Evolutionary conservation across 2,888 invertebrate species (phyloP).

Genomic region (Phyto melanocephala): DNA sequence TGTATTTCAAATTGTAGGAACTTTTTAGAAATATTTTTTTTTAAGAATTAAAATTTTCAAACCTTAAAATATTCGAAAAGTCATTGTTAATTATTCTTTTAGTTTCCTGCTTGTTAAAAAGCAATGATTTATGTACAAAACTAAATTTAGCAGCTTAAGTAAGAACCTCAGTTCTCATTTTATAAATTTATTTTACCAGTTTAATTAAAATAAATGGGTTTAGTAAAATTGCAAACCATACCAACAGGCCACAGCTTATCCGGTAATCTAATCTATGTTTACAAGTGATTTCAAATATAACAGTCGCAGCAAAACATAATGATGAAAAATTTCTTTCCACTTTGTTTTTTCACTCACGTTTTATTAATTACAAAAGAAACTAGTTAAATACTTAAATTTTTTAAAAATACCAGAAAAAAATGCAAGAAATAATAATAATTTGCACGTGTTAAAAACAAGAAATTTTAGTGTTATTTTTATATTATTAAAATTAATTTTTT

Average conservation of each 20-base stretch:
- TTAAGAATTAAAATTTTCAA: too few species aligned
- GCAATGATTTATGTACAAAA: slow-evolving; percentile 10
- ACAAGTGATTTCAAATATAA: slow-evolving; percentile 7
- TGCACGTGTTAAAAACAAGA: slow-evolving; percentile 6
- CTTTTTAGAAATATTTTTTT: too few species aligned
- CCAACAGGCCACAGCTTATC: slow-evolving; percentile 23
- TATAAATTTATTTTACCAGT: slow-evolving; percentile 3
- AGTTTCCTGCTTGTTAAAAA: background rate
- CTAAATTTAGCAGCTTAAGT: background rate
- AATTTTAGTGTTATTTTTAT: background rate
- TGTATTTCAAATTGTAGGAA: too few species aligned
- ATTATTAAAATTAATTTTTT: too few species aligned
- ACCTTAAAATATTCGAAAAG: too few species aligned
- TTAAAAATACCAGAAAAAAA: background rate
- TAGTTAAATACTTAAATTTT: background rate
- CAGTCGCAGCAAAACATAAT: background rate
- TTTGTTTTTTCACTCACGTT: slow-evolving; percentile 22
- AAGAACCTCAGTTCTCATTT: background rate
- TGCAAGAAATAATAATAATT: background rate
- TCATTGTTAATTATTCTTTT: too few species aligned
- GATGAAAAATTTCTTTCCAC: background rate
- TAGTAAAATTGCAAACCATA: background rate
- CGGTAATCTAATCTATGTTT: slow-evolving; percentile 17
- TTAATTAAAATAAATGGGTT: slow-evolving; percentile 41
- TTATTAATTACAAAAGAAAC: slow-evolving; percentile 31